Percentiles rank a stretch among this genome's conserved stretches.
Conservation (phyloP, 2,797 vertebrate genomes). For the Mallotus villosus region DNA sequence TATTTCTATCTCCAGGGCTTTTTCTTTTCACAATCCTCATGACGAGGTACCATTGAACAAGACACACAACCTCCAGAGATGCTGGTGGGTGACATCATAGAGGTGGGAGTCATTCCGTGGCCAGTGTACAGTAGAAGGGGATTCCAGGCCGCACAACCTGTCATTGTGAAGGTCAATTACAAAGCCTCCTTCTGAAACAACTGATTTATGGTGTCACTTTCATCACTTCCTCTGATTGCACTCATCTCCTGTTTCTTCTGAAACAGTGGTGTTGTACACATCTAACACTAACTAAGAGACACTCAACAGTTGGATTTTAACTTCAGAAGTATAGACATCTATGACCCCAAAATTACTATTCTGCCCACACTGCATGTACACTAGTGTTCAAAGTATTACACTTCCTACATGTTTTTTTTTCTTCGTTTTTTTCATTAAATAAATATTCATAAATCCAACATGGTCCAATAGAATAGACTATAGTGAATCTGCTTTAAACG, state of each 20-base stretch:
- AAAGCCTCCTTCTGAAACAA: neutral
- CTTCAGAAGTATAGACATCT: constrained; percentile 38
- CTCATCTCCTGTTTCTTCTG: neutral
- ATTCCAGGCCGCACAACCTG: constrained; percentile 1
- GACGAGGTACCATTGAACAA: constrained; percentile 1
- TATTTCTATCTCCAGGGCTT: constrained; percentile 22
- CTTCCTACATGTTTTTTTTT: constrained; percentile 68
- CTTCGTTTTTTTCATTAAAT: constrained; percentile 19
- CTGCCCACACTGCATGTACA: constrained; percentile 58
- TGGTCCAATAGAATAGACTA: constrained; percentile 73
- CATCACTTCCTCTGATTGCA: neutral
- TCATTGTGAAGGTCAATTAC: neutral
- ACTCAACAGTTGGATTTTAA: constrained; percentile 27
- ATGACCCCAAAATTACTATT: constrained; percentile 57
- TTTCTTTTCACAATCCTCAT: constrained; percentile 7
- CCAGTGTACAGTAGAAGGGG: neutral
- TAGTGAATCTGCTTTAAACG: constrained; percentile 71
- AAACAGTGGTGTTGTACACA: neutral
- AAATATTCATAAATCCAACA: constrained; percentile 79
- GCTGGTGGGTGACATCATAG: constrained; percentile 4
- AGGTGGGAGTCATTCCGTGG: neutral
- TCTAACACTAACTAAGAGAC: neutral
- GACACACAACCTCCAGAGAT: constrained; percentile 1
- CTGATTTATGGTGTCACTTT: neutral
- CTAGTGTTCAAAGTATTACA: constrained; percentile 74